A percentile compares a stretch with the other conserved stretches of the same genome.
These are phyloP conservation scores for Heliconius eleuchia DNA, from an alignment of 1,140 invertebrate species.

Conservation along the genomic window DNA sequence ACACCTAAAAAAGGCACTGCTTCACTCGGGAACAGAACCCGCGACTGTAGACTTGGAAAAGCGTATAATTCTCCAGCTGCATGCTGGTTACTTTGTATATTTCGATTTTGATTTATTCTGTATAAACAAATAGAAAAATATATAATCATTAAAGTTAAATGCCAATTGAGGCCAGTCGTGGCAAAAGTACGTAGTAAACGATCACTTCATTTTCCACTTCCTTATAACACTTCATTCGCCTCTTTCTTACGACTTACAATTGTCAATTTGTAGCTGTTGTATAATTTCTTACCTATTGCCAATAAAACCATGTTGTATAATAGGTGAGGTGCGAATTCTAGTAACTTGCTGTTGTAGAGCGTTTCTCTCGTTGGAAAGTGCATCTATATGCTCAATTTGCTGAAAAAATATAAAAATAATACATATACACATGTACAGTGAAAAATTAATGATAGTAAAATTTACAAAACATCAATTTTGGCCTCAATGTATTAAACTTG, in stretches of 20 bases:
- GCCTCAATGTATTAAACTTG: too few relatives aligned
- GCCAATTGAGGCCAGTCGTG: too few relatives aligned
- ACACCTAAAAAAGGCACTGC: constrained; percentile 55
- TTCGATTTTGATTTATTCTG: neutral
- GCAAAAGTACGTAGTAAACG: too few relatives aligned
- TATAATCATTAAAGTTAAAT: too few relatives aligned
- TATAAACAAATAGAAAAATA: neutral
- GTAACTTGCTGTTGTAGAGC: neutral
- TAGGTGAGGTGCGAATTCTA: neutral
- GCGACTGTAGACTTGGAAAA: constrained; percentile 28
- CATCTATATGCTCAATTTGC: constrained; percentile 53
- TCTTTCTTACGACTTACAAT: too few relatives aligned
- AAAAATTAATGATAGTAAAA: too few relatives aligned
- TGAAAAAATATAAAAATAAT: constrained; percentile 11
- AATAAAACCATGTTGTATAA: neutral
- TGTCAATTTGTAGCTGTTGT: neutral
- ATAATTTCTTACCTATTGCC: neutral
- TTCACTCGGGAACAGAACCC: constrained; percentile 50
- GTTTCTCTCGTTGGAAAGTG: constrained; percentile 37
- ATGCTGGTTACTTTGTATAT: constrained; percentile 22
- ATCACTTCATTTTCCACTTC: too few relatives aligned
- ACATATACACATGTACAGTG: too few relatives aligned
- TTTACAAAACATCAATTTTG: too few relatives aligned
- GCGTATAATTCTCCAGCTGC: constrained; percentile 53
- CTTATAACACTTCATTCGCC: too few relatives aligned